phyloP scores from a whole-genome alignment of 2,797 vertebrate species.

The Sebastes matsubarae region DNA sequence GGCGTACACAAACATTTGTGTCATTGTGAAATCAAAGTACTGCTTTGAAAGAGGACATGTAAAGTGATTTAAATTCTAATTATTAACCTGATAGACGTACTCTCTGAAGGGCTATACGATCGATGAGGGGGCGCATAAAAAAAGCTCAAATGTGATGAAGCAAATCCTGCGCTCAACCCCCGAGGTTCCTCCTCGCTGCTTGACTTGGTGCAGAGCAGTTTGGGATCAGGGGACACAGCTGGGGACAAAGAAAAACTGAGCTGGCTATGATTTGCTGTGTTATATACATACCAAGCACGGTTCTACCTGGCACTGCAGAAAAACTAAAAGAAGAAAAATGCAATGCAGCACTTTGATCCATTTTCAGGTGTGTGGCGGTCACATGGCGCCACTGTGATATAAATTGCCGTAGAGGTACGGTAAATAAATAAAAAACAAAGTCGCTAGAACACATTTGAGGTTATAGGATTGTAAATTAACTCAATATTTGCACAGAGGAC shows the following conservation, averaged over 20 bases:
- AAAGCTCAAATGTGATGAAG: constrained; percentile 18
- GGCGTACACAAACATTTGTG: neutral
- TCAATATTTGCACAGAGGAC: constrained; percentile 69
- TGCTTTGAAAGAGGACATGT: neutral
- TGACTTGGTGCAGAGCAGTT: constrained; percentile 54
- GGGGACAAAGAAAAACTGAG: constrained; percentile 55
- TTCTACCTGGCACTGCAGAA: constrained; percentile 61
- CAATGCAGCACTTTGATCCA: constrained; percentile 69
- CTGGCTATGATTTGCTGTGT: constrained; percentile 55
- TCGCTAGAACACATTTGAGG: constrained; percentile 54
- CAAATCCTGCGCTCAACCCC: constrained; percentile 30
- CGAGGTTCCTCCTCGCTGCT: constrained; percentile 22
- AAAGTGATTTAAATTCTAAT: constrained; percentile 6
- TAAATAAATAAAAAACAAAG: constrained; percentile 58
- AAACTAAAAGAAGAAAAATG: constrained; percentile 60
- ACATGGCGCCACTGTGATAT: constrained; percentile 38
- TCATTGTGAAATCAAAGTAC: neutral
- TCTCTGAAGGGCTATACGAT: neutral
- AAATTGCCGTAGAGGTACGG: constrained; percentile 57
- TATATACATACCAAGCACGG: constrained; percentile 47
- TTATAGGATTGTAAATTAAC: constrained; percentile 65
- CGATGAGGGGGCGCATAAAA: neutral
- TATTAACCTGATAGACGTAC: neutral
- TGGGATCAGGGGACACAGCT: constrained; percentile 65
- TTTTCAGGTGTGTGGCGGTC: constrained; percentile 52